Base-by-base conservation (phyloP, 2,888 invertebrate species). In the Cheilosia scutellata region DNA sequence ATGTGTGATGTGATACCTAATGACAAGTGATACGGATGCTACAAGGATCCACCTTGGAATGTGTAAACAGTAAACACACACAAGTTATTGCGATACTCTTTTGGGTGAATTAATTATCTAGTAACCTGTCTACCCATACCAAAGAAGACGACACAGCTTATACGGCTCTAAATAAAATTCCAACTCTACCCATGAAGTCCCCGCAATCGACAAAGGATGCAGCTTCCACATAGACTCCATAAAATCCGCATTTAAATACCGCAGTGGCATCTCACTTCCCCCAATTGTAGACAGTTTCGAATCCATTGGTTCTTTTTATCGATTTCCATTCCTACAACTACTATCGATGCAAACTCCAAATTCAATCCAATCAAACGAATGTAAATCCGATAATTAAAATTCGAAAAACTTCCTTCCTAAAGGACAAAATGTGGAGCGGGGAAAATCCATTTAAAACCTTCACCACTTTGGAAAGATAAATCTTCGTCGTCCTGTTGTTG, bases 311-410 rank as follows among this genome's bases (percentile, higher is more conserved):
- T 44, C 29, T n/a, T 33, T 55, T 40, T 33, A 53, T 33, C 27
- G 60, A 49, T 40, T 53, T 40, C 33, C 42, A 53, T 62, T 29
- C 62, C 20, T 0, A 42, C 44, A 25, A 25, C 25, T 11, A 27
- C 44, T 51, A 51, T 51, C 65, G 60, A 27, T 71, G 60, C 44
- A 33, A 68, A 42, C 51, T 57, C 29, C 68, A 53, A 75, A 80
- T 84, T 33, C 79, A 84, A 79, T 84, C 65, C 84, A 70, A 80
- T 84, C 75, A 80, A 80, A 75, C 47, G 84, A 80, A 84, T 84
- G 84, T 60, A 66, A 84, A 84, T 84, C 84, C 75, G 31, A 29
- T 71, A 84, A 84, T 84, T 80, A 84, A 76, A 75, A 80, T 70
- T 71, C 75, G 57, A 84, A 84, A 84, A 80, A 58, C n/a, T 33